These are phyloP conservation scores for Amyelois transitella DNA, from an alignment of 1,140 invertebrate genomes.

Conservation along the genomic window DNA sequence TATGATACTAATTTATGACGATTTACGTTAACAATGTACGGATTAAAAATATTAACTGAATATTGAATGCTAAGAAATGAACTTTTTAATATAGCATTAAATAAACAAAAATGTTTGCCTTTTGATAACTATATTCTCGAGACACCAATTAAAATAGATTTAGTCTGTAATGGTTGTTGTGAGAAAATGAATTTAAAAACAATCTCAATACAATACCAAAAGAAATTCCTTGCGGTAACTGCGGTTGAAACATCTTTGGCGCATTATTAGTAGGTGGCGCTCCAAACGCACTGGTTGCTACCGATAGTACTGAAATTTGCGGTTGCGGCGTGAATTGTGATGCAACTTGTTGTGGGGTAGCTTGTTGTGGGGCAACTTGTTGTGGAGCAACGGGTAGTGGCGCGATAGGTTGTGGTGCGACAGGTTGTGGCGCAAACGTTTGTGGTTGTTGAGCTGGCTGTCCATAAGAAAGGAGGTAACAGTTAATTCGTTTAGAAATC, in stretches of 20 bases:
- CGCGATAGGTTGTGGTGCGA: neutral
- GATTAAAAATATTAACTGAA: too few relatives aligned
- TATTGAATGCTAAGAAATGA: too few relatives aligned
- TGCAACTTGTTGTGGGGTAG: neutral
- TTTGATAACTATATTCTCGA: too few relatives aligned
- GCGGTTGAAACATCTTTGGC: neutral
- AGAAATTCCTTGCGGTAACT: neutral
- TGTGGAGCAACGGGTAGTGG: neutral
- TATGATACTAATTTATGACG: too few relatives aligned
- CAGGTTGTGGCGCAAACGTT: conserved; percentile 1
- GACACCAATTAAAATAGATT: too few relatives aligned
- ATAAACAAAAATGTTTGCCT: too few relatives aligned
- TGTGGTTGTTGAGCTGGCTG: neutral
- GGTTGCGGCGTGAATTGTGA: neutral
- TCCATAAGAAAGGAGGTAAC: neutral
- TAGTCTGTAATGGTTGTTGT: too few relatives aligned
- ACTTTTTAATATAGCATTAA: too few relatives aligned
- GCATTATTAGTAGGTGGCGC: neutral
- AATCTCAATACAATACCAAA: neutral
- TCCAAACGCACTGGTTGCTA: neutral
- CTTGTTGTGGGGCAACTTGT: neutral
- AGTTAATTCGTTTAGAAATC: too few relatives aligned
- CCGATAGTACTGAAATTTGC: neutral
- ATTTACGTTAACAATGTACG: too few relatives aligned
- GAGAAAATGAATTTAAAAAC: too few relatives aligned